These are phyloP conservation scores for Remorina albescens DNA, from an alignment of 2,797 vertebrate species.

Conservation along the genomic window DNA sequence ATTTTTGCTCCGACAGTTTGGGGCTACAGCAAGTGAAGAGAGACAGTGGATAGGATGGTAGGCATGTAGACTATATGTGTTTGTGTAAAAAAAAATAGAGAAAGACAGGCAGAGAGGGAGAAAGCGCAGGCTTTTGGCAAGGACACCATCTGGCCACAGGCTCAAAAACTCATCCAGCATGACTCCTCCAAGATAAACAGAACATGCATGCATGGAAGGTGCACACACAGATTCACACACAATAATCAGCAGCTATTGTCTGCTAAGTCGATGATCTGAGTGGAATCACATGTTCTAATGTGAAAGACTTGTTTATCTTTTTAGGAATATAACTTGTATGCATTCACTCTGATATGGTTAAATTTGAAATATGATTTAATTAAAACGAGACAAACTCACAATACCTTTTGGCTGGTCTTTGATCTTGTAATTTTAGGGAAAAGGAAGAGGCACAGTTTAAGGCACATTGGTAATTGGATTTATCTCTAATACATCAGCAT, in stretches of 20 bases:
- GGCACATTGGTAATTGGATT: not conserved
- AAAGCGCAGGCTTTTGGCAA: conserved; percentile 47
- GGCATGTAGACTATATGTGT: conserved; percentile 23
- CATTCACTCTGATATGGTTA: conserved; percentile 4
- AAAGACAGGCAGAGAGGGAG: not conserved
- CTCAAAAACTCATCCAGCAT: conserved; percentile 61
- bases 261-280: conserved; percentile 24
- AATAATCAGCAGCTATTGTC: conserved; percentile 38
- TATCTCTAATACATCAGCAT: not conserved
- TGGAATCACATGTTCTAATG: conserved; percentile 3
- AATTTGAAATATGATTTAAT: conserved; percentile 3
- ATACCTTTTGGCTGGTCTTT: not conserved
- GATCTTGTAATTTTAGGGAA: conserved; percentile 1
- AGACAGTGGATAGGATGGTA: conserved; percentile 43
- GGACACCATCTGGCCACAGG: conserved; percentile 70
- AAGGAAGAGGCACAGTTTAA: not conserved
- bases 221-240: conserved; percentile 3
- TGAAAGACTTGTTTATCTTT: conserved; percentile 6
- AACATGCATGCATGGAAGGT: conserved; percentile 35
- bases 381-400: not conserved
- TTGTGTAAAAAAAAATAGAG: not conserved
- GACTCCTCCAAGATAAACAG: conserved; percentile 59
- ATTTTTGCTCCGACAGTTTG: conserved; percentile 81
- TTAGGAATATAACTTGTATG: not conserved
- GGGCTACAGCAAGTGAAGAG: conserved; percentile 66